These are phyloP conservation scores for Thereva unica DNA, from an alignment of 2,888 invertebrate genomes.

Conservation along the genomic window DNA sequence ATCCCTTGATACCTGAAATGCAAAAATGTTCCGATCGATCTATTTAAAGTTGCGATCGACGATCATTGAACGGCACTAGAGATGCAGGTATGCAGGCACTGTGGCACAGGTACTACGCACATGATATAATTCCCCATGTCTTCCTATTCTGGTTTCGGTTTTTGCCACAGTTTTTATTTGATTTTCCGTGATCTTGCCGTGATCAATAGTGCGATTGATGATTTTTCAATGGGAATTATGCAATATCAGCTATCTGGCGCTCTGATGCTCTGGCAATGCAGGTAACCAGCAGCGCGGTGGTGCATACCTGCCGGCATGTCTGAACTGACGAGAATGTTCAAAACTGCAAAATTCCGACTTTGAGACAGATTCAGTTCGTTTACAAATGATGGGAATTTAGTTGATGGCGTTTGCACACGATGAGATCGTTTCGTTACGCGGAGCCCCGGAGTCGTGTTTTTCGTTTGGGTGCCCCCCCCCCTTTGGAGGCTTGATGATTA, in stretches of 20 bases:
- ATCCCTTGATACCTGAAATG: slow-evolving; percentile 1
- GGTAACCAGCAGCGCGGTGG: too few relatives aligned
- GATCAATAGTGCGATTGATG: slow-evolving; percentile 6
- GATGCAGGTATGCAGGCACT: too few relatives aligned
- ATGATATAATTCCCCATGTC: slow-evolving; percentile 10
- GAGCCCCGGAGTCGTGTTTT: too few relatives aligned
- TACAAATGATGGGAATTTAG: slow-evolving; percentile 25
- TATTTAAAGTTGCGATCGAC: too few relatives aligned
- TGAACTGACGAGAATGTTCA: slow-evolving; percentile 14
- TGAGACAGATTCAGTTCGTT: neutral
- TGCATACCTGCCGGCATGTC: too few relatives aligned
- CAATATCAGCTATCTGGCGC: neutral
- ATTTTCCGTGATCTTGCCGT: slow-evolving; percentile 11
- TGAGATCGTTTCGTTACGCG: slow-evolving; percentile 14
- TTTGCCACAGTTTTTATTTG: slow-evolving; percentile 1
- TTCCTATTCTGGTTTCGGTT: neutral
- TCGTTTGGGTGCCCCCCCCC: too few relatives aligned
- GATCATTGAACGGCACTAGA: too few relatives aligned
- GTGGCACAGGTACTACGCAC: slow-evolving; percentile 12
- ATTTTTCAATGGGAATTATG: slow-evolving; percentile 20
- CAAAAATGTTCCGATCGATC: slow-evolving; percentile 18
- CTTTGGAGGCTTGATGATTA: too few relatives aligned
- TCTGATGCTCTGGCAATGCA: too few relatives aligned
- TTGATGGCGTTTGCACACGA: slow-evolving; percentile 23
- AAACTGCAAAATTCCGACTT: slow-evolving; percentile 14